Base-by-base conservation (phyloP, 2,888 invertebrate genomes). In the Parnassius glacialis region DNA sequence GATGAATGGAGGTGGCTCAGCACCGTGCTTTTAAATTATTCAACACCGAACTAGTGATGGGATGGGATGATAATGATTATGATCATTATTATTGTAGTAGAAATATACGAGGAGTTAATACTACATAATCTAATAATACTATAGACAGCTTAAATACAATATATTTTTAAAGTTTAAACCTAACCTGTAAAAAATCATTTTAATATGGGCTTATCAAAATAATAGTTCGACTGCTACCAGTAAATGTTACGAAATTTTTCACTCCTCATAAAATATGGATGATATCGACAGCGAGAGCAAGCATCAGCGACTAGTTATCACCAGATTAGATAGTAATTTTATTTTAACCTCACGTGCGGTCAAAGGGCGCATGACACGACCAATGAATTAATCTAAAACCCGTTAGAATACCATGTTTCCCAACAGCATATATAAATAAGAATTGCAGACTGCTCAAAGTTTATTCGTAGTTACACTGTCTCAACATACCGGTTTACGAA, bases 401-500 rank as follows among this genome's bases (percentile, higher is more conserved):
- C 47, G 63, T 63, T 58, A 59, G n/a, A 44, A 48, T 20, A 45
- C 45, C 12, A 51, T 58, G 54, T 54, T 45, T 59, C 56, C 42
- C 57, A 53, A 20, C 43, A 55, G 52, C 62, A 56, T 25, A 56
- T 52, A 25, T 52, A 45, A 61, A 58, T 54, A 54, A 52, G 55
- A 61, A 62, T 59, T 54, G 54, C 44, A 45, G n/a, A 47, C 51
- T 45, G 51, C 34, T 45, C 13, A 47, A 58, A 50, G 25, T 54
- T 57, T 57, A 53, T 52, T 13, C 43, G 56, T 56, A 59, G 52
- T 56, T 56, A 52, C 52, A 59, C 52, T 63, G 52, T 52, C 59
- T 48, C 45, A 58, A 20, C 16, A 52, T 57, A 63, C 63, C 63
- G 59, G 63, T 63, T 63, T 59, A 11, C 34, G 42, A 42, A 63